A percentile compares a stretch with the other conserved stretches of the same genome.
phyloP scores from a whole-genome alignment of 2,888 invertebrate genomes.

The Metopia argyrocephala region DNA sequence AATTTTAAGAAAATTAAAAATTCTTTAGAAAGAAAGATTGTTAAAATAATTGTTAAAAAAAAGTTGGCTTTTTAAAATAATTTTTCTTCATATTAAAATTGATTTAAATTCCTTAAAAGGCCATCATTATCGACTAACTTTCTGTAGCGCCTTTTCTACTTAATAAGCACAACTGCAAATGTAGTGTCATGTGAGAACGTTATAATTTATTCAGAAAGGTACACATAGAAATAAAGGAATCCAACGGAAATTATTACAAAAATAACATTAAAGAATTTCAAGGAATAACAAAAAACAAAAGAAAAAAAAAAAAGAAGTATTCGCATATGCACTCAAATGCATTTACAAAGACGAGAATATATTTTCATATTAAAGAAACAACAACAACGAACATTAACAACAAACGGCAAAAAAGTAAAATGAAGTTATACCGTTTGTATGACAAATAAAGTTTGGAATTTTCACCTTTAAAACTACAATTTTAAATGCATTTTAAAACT shows the following conservation, averaged over 20 bases:
- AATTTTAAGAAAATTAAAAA: too few species aligned
- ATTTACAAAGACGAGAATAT: background rate
- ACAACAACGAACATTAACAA: too few species aligned
- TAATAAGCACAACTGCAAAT: constrained; percentile 4
- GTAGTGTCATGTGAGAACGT: constrained; percentile 40
- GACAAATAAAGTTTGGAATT: too few species aligned
- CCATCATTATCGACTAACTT: background rate
- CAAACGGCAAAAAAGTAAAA: background rate
- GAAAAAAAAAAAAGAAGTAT: background rate
- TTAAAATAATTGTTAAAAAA: too few species aligned
- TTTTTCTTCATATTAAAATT: too few species aligned
- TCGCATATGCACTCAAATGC: background rate
- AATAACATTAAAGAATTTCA: constrained; percentile 4
- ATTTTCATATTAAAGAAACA: background rate
- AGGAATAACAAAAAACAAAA: background rate
- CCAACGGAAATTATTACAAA: constrained; percentile 47
- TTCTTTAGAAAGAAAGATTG: too few species aligned
- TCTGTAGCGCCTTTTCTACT: background rate
- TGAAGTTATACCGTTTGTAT: too few species aligned
- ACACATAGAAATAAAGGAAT: constrained; percentile 20
- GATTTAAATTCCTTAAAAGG: too few species aligned
- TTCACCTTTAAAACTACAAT: too few species aligned
- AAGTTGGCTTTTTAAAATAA: too few species aligned
- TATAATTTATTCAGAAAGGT: constrained; percentile 45
- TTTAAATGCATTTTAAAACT: too few species aligned